A percentile compares a stretch with the other conserved stretches of the same genome.
These are phyloP conservation scores for Trachelus iudaicus DNA, from an alignment of 2,888 invertebrate genomes.

Conservation along the genomic window DNA sequence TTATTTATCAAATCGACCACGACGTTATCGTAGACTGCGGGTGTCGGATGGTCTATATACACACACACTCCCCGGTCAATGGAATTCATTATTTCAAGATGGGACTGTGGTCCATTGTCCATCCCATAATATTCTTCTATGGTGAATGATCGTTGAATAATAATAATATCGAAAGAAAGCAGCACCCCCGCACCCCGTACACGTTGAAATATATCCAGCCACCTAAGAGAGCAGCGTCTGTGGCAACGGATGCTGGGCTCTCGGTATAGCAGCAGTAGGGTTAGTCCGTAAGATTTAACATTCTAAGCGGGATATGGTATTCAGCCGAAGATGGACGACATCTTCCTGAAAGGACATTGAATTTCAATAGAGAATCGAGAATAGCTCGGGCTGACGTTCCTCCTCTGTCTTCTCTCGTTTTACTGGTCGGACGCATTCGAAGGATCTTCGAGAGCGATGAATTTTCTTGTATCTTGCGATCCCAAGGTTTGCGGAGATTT, in stretches of 20 bases:
- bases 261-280: conserved; percentile 19
- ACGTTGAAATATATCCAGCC: background rate
- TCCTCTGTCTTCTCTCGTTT: background rate
- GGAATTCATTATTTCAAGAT: background rate
- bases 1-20: too few relatives aligned
- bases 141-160: background rate
- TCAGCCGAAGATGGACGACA: conserved; percentile 50
- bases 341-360: conserved; percentile 51
- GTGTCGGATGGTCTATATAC: background rate
- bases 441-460: background rate
- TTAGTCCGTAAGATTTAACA: conserved; percentile 46
- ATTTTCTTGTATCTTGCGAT: background rate
- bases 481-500: background rate
- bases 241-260: background rate
- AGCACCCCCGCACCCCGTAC: background rate
- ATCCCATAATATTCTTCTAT: background rate
- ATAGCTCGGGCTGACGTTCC: conserved; percentile 28
- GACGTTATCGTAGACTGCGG: too few relatives aligned
- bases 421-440: conserved; percentile 23
- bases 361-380: conserved; percentile 51
- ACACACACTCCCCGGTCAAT: background rate
- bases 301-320: conserved; percentile 29
- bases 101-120: background rate
- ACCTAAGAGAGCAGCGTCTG: background rate
- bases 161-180: background rate